Evolutionary conservation across 2,888 invertebrate species (phyloP).

Genomic region (Caenorhabditis virilis): DNA sequence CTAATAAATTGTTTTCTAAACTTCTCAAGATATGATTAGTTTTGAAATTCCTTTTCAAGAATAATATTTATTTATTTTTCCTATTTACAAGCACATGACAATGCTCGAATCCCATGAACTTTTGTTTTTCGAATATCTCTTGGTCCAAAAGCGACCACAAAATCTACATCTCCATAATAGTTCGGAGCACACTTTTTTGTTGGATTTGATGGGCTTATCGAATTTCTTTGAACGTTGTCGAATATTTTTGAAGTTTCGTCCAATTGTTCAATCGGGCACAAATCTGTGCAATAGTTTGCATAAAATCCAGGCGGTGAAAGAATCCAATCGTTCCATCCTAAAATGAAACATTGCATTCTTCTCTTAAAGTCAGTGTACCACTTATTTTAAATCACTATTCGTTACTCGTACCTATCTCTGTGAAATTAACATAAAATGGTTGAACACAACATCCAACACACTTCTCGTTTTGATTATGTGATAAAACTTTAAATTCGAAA

Average conservation of each 20-base stretch:
- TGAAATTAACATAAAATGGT: slow-evolving; percentile 33
- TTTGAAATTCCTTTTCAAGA: not conserved
- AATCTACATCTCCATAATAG: slow-evolving; percentile 21
- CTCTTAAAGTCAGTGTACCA: not conserved
- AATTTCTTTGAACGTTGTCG: not conserved
- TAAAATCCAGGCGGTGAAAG: slow-evolving; percentile 22
- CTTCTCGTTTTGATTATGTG: not conserved
- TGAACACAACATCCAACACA: slow-evolving; percentile 16
- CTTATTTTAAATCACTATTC: not conserved
- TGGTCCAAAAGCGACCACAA: slow-evolving; percentile 11
- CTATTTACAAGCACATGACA: slow-evolving; percentile 25
- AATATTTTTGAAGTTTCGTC: slow-evolving; percentile 19
- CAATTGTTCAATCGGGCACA: not conserved
- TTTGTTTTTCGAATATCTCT: slow-evolving; percentile 24
- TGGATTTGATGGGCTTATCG: slow-evolving; percentile 7
- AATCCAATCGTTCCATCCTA: slow-evolving; percentile 35
- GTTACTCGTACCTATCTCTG: slow-evolving; percentile 20
- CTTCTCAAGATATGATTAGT: not conserved
- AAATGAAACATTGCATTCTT: not conserved
- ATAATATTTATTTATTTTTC: not conserved
- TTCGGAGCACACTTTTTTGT: slow-evolving; percentile 26
- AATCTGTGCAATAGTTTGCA: slow-evolving; percentile 20
- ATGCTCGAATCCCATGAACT: slow-evolving; percentile 22
- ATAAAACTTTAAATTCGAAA: no score
- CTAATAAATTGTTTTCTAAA: no score